phyloP scores from a whole-genome alignment of 1,140 invertebrate species.

The Drosophila tristis region DNA sequence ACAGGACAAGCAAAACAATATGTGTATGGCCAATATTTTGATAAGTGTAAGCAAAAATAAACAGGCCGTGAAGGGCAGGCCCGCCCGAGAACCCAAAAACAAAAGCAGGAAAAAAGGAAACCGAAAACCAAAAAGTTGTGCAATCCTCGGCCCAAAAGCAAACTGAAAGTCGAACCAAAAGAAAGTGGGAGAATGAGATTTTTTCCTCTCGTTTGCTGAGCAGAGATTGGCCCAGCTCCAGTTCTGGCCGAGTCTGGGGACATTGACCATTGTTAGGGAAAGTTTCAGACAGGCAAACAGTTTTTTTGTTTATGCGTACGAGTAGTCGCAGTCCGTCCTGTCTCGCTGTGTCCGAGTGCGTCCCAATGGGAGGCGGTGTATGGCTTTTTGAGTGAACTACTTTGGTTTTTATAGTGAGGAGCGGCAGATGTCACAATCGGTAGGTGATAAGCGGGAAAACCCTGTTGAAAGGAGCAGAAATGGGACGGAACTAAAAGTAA shows the following conservation, averaged over 20 bases:
- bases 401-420: constrained; percentile 59
- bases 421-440: neutral
- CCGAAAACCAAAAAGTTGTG: constrained; percentile 46
- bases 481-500: neutral
- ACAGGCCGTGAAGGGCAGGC: constrained; percentile 64
- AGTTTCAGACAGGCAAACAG: constrained; percentile 41
- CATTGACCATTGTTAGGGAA: constrained; percentile 53
- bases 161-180: constrained; percentile 50
- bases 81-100: neutral
- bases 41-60: constrained; percentile 81
- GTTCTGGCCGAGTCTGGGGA: constrained; percentile 18
- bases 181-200: constrained; percentile 29
- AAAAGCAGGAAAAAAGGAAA: constrained; percentile 25
- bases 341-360: neutral
- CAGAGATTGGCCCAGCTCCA: neutral
- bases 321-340: neutral
- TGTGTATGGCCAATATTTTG: constrained; percentile 77
- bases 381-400: constrained; percentile 73
- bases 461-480: constrained; percentile 7
- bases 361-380: constrained; percentile 41
- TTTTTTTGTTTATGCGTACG: constrained; percentile 17
- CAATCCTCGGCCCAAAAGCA: constrained; percentile 42
- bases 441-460: constrained; percentile 14
- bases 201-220: constrained; percentile 15
- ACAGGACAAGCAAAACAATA: constrained; percentile 63